Percentiles rank a stretch among this genome's conserved stretches.
Conservation (phyloP, 2,888 invertebrate genomes). For the Cordilura impudica region DNA sequence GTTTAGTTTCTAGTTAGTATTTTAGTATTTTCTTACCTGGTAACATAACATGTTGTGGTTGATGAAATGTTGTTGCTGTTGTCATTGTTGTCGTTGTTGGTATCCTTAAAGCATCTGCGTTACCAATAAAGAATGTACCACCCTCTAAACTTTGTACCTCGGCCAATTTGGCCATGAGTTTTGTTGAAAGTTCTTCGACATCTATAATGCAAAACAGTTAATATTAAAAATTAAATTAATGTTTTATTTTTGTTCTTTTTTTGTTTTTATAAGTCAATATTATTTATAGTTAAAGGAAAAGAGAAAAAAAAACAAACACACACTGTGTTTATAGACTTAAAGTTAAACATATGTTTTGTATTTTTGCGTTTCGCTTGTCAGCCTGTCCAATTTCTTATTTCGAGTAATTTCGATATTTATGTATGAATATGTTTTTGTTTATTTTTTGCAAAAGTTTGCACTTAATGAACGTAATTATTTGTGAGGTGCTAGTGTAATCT, state of each 20-base stretch:
- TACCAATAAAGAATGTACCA: conserved; percentile 78
- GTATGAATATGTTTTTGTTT: neutral
- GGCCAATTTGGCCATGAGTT: conserved; percentile 78
- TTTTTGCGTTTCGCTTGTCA: conserved; percentile 1
- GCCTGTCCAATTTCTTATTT: conserved; percentile 2
- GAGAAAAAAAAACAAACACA: conserved; percentile 37
- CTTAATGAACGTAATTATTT: conserved; percentile 32
- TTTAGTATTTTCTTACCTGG: conserved; percentile 77
- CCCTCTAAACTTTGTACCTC: conserved; percentile 78
- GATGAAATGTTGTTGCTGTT: conserved; percentile 68
- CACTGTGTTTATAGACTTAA: conserved; percentile 29
- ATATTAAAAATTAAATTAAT: too few relatives aligned
- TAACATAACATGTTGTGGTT: conserved; percentile 76
- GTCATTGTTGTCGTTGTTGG: conserved; percentile 62
- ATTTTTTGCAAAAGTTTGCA: conserved; percentile 22
- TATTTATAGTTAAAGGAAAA: conserved; percentile 17
- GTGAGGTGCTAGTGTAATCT: conserved; percentile 29
- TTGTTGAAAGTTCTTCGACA: conserved; percentile 78
- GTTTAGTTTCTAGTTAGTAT: neutral
- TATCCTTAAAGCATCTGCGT: conserved; percentile 75
- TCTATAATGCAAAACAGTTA: conserved; percentile 69
- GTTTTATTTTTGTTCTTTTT: too few relatives aligned
- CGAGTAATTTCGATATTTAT: too few relatives aligned
- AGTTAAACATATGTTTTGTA: conserved; percentile 31
- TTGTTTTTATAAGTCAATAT: conserved; percentile 9